These are phyloP conservation scores for Pipistrellus pygmaeus DNA, from an alignment of 2,797 vertebrate genomes.

Conservation along the genomic window DNA sequence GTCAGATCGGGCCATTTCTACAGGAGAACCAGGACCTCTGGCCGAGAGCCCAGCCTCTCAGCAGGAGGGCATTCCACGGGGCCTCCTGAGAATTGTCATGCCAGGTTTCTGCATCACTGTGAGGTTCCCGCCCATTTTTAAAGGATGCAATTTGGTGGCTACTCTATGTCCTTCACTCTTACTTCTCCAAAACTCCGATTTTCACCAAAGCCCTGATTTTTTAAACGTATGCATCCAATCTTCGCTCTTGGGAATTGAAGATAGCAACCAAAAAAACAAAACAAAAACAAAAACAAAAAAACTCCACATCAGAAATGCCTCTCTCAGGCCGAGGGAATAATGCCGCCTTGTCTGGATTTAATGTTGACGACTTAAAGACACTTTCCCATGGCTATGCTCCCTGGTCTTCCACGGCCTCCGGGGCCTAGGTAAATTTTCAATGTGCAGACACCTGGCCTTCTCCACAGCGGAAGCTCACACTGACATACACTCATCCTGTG, in stretches of 20 bases:
- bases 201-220: conserved; percentile 14
- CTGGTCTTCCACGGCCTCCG: neutral
- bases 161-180: neutral
- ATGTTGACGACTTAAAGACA: neutral
- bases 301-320: neutral
- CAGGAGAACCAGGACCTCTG: neutral
- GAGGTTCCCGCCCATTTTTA: neutral
- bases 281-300: neutral
- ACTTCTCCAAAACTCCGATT: conserved; percentile 39
- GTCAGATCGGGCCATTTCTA: neutral
- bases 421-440: neutral
- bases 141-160: neutral
- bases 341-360: neutral
- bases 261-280: neutral
- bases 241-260: neutral
- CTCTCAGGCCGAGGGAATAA: neutral
- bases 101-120: neutral
- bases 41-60: neutral
- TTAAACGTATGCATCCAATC: neutral
- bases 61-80: neutral
- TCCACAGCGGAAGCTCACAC: neutral
- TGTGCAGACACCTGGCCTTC: neutral
- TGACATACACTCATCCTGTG: neutral
- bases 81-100: neutral
- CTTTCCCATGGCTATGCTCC: neutral